Evolutionary conservation across 2,888 invertebrate species (phyloP), one percentile per base, ranked within the genome.

Genomic region (Branchipolynoe longqiensis): DNA sequence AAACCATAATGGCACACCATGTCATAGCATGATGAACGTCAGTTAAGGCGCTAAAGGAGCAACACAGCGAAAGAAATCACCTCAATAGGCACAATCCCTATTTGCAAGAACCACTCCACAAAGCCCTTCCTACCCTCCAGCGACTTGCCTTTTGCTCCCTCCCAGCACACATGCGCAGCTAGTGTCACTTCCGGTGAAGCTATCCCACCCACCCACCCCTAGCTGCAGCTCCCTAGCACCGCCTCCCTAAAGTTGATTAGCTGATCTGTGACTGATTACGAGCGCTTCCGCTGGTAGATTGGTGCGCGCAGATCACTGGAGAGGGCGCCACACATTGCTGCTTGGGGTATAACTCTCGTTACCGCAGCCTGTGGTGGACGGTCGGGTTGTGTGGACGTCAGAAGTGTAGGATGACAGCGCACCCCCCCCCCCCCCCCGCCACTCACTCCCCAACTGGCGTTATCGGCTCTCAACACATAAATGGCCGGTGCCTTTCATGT

Each of bases 241-340:
- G n/a, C n/a, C n/a, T n/a, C n/a, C n/a, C n/a, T n/a, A n/a, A n/a
- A 69, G 69, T 33, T 69, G 69, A 69, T 69, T 69, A 69, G 33
- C 69, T 25, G 69, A 69, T 69, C 33, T 33, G 69, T 4, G 38
- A 38, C 36, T 69, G 69, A 69, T 69, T 69, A 69, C 36, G 69
- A 8, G 36, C 36, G 69, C 38, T 38, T 18, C 38, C 38, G 69
- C 38, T 33, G 58, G 69, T 8, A 36, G 69, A 69, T 69, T 69
- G 69, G 69, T 69, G 69, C 69, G 38, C 69, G 3, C 1, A 69
- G 69, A 69, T 69, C 69, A 69, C 38, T 69, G 69, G 69, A 69
- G 69, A 22, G 69, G 69, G 69, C 69, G 69, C 69, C 69, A 69
- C 69, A 33, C 69, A 38, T 69, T n/a, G n/a, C 69, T 69, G 38